phyloP scores from a whole-genome alignment of 2,797 vertebrate species.

The Silurus aristotelis region DNA sequence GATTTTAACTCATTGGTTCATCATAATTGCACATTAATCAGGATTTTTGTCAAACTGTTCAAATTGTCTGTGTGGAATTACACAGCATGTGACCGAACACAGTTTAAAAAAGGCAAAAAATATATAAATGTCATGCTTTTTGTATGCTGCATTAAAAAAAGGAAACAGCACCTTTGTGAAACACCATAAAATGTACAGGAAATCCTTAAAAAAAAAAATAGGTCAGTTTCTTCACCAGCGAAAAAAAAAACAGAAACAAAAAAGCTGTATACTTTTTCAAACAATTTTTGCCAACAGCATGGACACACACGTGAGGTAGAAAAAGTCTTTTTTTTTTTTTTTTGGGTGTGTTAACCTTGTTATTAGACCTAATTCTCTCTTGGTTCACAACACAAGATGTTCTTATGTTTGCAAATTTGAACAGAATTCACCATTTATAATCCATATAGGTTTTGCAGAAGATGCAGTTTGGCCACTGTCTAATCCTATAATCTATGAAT shows the following conservation, averaged over 20 bases:
- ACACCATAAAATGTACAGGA: not conserved
- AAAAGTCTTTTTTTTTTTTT: too few species aligned
- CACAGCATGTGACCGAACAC: not conserved
- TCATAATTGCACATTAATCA: not conserved
- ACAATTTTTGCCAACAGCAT: too few species aligned
- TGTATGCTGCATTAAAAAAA: not conserved
- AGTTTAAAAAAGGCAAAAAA: not conserved
- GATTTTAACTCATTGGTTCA: not conserved
- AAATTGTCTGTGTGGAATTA: not conserved
- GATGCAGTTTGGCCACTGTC: not conserved
- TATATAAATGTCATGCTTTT: not conserved
- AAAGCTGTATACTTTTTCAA: not conserved
- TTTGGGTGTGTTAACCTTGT: not conserved
- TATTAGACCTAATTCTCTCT: not conserved
- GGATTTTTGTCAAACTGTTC: not conserved
- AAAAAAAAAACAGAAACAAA: not conserved
- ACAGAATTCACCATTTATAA: not conserved
- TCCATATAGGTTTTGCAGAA: not conserved
- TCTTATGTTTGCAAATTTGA: not conserved
- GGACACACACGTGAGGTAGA: too few species aligned
- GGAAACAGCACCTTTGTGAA: conserved; percentile 7
- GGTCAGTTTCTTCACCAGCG: not conserved
- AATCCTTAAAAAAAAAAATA: not conserved
- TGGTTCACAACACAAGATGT: not conserved
- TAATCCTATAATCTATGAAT: not conserved